Conservation (phyloP, 2,797 vertebrate genomes). For the Pelochelys cantorii region DNA sequence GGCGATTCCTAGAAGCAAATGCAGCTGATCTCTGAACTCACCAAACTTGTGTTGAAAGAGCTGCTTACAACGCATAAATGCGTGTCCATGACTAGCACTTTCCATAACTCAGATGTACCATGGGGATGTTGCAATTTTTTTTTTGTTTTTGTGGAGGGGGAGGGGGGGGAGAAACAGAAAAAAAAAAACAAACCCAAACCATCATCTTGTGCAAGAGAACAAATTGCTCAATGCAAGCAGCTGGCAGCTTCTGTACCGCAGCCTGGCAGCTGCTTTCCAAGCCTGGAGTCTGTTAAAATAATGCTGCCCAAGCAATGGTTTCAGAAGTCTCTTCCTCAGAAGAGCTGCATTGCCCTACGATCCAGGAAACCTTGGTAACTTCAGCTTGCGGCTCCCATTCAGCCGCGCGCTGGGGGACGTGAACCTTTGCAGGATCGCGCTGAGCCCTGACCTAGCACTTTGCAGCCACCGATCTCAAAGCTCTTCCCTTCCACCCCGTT, state of each 20-base stretch:
- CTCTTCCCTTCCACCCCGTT: neutral
- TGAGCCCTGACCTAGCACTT: neutral
- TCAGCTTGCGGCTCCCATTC: neutral
- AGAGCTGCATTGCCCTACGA: neutral
- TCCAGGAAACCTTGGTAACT: neutral
- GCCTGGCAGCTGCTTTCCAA: constrained; percentile 58
- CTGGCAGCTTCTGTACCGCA: neutral
- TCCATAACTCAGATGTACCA: neutral
- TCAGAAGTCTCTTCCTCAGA: neutral
- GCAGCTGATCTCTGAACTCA: neutral
- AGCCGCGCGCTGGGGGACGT: neutral
- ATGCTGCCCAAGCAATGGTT: neutral
- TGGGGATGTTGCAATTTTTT: neutral
- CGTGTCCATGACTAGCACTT: accelerated
- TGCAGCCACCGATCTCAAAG: neutral
- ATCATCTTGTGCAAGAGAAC: accelerated
- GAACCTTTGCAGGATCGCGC: neutral
- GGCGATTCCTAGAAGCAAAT: constrained; percentile 25
- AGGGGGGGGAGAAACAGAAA: neutral
- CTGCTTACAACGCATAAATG: accelerated
- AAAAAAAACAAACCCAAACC: neutral
- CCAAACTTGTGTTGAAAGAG: accelerated
- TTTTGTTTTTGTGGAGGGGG: accelerated
- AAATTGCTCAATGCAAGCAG: constrained; percentile 31
- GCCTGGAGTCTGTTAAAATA: accelerated